Evolutionary conservation across 1,140 invertebrate species (phyloP).

Genomic region (Homarus americanus): DNA sequence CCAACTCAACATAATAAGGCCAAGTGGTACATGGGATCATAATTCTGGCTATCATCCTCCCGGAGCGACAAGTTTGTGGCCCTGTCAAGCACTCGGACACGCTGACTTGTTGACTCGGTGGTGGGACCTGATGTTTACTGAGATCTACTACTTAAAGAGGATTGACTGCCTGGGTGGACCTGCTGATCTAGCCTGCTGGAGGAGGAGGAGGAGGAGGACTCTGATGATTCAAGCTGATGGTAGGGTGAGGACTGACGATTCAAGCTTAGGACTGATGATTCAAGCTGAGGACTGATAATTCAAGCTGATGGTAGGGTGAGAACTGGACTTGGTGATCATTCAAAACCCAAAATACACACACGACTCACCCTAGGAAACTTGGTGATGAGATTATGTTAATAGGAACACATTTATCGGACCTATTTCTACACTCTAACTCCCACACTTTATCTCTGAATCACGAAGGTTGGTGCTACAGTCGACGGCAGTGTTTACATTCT

Average conservation of each 20-base stretch:
- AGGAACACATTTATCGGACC: no score
- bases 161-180: neutral
- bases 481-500: no score
- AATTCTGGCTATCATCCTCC: constrained; percentile 11
- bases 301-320: neutral
- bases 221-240: neutral
- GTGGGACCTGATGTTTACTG: no score
- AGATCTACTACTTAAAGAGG: no score
- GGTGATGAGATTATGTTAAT: neutral
- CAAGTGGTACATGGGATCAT: constrained; percentile 7
- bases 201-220: neutral
- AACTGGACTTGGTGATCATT: no score
- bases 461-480: no score
- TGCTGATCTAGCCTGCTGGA: neutral
- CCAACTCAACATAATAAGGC: constrained; percentile 25
- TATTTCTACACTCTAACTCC: no score
- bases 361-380: no score
- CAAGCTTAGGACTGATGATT: no score
- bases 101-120: constrained; percentile 27
- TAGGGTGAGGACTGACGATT: neutral
- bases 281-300: no score
- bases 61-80: constrained; percentile 30
- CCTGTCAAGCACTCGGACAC: constrained; percentile 36
- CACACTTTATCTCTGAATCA: no score
- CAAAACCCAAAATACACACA: no score